Evolutionary conservation across 2,888 invertebrate genomes (phyloP), one percentile per base, ranked within the genome.

Genomic region (Melipona bicolor): DNA sequence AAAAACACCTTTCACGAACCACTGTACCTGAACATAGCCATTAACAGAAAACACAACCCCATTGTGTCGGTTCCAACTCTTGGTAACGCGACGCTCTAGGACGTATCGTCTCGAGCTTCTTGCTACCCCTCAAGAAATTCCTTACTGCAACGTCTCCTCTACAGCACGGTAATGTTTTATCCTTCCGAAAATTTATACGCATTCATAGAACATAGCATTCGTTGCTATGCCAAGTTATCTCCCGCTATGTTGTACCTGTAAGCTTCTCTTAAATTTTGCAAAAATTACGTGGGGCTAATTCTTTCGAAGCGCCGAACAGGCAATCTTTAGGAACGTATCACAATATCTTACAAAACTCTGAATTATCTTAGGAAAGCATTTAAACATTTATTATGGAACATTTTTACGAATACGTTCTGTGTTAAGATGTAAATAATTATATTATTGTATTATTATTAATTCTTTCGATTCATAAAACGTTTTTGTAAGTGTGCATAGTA

Each of bases 281-380:
- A 77, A 81, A 84, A 81, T 83, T 81, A 84, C 73, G 67, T 67
- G 50, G 49, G 49, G 5, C n/a, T 64, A 70, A 71, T 77, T 73
- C 61, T 4, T 32, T 64, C 15, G n/a, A 56, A 76, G 43, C 19
- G 67, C 21, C 19, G 43, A 43, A 49, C 15, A n/a, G n/a, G 50
- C 43, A 27, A n/a, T n/a, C 27, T 4, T n/a, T 72, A 15, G 54
- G 68, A 72, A 61, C 72, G 68, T 68, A 43, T 11, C 43, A 61
- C 15, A 56, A n/a, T n/a, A 15, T 5, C 5, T 15, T 5, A 5
- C 5, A 2, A 15, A 43, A 43, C 43, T 43, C 43, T 43, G 43
- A 43, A 43, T 43, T n/a, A 5, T 2, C 5, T 15, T 15, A 5
- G 2, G 13, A n/a, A n/a, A 56, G 15, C n/a, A n/a, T 56, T 56